Base-by-base conservation (phyloP, 2,888 invertebrate genomes). In the Sycophila texana region DNA sequence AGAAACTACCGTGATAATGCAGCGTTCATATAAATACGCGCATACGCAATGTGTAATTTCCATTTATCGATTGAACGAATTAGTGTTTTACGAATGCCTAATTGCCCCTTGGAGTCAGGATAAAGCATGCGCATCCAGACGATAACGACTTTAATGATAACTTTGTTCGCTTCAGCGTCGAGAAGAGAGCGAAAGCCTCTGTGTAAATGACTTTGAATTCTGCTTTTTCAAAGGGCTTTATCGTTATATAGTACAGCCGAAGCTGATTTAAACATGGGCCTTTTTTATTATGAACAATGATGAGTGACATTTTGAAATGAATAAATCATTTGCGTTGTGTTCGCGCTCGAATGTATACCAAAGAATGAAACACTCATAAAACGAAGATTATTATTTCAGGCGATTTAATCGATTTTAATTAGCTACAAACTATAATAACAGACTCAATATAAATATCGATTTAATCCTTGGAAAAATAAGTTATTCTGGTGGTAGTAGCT, bases 51-150 rank as follows among this genome's bases (percentile, higher is more conserved):
- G 82, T 86, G 83, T 84, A 86, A 86, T 86, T 86, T 86, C 86
- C 86, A 86, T 86, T 86, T 84, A 81, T 84, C 83, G 83, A 84
- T 82, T 83, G 84, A 80, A 85, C 84, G 83, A 85, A 85, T 85
- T 84, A 85, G n/a, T n/a, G n/a, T n/a, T n/a, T n/a, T n/a, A n/a
- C 65, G 18, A 18, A 47, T 13, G 81, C 78, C 57, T 58, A 66
- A 66, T 68, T 53, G 61, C 55, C 61, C 13, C 67, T 61, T 53
- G 60, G 70, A 79, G 81, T 81, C 81, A 81, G 61, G 79, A 76
- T 67, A 14, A 51, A 51, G 51, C 66, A 18, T 30, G 18, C 26
- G 60, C 49, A n/a, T 12, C 60, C 20, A 55, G 30, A 53, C 20
- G 30, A 67, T 79, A 75, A 74, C 77, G 72, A 81, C 61, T 74